Conservation (phyloP, 2,888 invertebrate genomes). For the Gortyna flavago region DNA sequence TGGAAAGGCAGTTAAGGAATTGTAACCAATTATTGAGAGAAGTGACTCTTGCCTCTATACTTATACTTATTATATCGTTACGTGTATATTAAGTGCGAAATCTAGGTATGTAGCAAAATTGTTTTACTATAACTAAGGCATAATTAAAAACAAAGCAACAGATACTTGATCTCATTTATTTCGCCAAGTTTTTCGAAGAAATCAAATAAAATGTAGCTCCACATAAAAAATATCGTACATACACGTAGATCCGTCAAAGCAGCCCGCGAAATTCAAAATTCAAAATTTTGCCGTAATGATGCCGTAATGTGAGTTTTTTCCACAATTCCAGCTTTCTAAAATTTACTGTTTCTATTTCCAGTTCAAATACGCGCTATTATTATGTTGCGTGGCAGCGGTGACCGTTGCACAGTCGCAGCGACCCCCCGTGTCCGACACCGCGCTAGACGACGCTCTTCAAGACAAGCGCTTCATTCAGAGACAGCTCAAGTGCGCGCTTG, state of each 20-base stretch:
- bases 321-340: background rate
- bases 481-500: slow-evolving; percentile 93
- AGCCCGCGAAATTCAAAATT: background rate
- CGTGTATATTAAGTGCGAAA: background rate
- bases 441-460: slow-evolving; percentile 91
- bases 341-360: slow-evolving; percentile 66
- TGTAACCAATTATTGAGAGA: background rate
- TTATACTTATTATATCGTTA: background rate
- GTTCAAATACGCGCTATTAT: slow-evolving; percentile 71
- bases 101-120: background rate
- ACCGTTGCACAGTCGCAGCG: slow-evolving; percentile 77
- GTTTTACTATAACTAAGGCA: too few relatives aligned
- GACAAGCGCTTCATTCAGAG: slow-evolving; percentile 93
- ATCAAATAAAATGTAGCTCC: background rate
- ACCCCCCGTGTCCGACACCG: slow-evolving; percentile 91
- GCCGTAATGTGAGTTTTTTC: too few relatives aligned
- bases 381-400: slow-evolving; percentile 74
- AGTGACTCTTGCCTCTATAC: too few relatives aligned
- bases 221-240: background rate
- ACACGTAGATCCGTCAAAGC: background rate
- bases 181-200: background rate
- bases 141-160: background rate
- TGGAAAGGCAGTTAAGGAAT: background rate
- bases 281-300: background rate
- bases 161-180: slow-evolving; percentile 2